A percentile compares a stretch with the other conserved stretches of the same genome.
phyloP scores from a whole-genome alignment of 1,140 invertebrate species.

The Colletes latitarsis region DNA sequence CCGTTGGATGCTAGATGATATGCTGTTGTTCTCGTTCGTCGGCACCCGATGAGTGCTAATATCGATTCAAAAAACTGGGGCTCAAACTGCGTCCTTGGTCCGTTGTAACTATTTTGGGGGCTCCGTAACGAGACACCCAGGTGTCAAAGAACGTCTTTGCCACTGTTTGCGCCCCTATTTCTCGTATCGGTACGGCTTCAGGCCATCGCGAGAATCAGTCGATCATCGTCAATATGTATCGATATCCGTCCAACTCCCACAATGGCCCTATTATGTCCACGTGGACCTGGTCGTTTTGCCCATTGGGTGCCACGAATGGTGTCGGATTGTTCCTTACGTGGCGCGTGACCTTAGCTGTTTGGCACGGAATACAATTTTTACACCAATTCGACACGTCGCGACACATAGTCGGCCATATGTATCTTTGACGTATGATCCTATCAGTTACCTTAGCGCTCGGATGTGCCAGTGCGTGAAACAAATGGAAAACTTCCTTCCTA shows the following conservation, averaged over 20 bases:
- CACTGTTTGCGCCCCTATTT: too few species aligned
- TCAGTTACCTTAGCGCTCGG: too few species aligned
- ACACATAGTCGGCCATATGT: too few species aligned
- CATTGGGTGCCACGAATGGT: too few species aligned
- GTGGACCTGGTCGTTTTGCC: not conserved
- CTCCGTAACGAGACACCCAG: not conserved
- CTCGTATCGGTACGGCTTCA: not conserved
- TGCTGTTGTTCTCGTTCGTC: not conserved
- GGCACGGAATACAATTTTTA: too few species aligned
- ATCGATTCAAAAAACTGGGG: not conserved
- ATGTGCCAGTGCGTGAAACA: too few species aligned
- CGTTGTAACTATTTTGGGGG: not conserved
- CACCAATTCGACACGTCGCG: too few species aligned
- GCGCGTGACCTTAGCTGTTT: too few species aligned
- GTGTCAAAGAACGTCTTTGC: not conserved
- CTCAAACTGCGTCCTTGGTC: conserved; percentile 20
- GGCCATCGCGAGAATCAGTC: not conserved
- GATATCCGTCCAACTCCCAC: not conserved
- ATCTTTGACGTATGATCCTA: too few species aligned
- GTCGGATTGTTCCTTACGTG: too few species aligned
- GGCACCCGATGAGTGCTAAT: not conserved
- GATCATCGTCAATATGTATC: not conserved
- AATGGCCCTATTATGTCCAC: not conserved
- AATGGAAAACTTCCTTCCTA: too few species aligned
- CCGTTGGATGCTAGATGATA: not conserved